A percentile compares a stretch with the other conserved stretches of the same genome.
phyloP scores from a whole-genome alignment of 2,113 vertebrate species.

The Rhineura floridana region DNA sequence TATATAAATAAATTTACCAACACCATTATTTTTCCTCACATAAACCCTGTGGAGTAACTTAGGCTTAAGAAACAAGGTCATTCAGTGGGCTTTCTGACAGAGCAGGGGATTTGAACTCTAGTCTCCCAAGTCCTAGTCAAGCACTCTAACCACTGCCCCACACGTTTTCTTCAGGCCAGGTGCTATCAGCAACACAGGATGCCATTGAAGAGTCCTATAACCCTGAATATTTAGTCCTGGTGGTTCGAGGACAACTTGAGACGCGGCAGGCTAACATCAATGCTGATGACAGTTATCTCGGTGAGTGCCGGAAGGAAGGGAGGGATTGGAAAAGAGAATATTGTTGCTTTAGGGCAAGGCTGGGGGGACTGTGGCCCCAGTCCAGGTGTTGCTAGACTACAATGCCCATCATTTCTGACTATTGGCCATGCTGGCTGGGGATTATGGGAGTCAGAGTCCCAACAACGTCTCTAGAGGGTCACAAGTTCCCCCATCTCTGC shows the following conservation, averaged over 20 bases:
- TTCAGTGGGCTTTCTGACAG: neutral
- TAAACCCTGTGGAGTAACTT: neutral
- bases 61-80: neutral
- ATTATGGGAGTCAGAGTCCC: no score
- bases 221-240: constrained; percentile 84
- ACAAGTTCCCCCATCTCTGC: no score
- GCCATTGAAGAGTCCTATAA: constrained; percentile 83
- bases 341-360: neutral
- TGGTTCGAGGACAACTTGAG: constrained; percentile 81
- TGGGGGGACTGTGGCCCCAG: no score
- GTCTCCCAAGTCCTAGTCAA: neutral
- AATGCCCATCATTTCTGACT: no score
- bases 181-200: constrained; percentile 86
- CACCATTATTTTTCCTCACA: no score
- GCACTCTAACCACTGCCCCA: neutral
- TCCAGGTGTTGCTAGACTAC: no score
- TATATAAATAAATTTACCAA: neutral
- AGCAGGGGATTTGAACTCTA: neutral
- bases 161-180: constrained; percentile 77
- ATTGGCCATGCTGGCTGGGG: no score
- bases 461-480: no score
- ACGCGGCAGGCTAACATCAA: constrained; percentile 77
- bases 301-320: constrained; percentile 59
- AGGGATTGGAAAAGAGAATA: neutral
- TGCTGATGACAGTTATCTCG: constrained; percentile 89